Conservation (phyloP, 2,888 invertebrate genomes). For the Pemphredon lugubris region DNA sequence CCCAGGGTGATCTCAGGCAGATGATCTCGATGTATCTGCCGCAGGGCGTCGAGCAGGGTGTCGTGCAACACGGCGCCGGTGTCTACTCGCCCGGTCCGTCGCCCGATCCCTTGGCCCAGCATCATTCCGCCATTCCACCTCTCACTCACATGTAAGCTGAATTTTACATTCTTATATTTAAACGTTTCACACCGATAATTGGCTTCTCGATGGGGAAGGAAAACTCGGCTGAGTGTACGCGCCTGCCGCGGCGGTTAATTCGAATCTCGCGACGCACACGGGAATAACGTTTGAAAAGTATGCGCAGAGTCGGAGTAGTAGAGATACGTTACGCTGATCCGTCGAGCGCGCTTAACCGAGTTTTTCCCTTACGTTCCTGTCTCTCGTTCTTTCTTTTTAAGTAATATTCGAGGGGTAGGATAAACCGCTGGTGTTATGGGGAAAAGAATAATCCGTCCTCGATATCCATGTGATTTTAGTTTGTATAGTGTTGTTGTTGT, state of each 20-base stretch:
- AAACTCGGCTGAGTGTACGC: too few relatives aligned
- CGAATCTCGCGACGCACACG: too few relatives aligned
- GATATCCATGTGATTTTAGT: not conserved
- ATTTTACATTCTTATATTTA: not conserved
- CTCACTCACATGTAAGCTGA: slow-evolving; percentile 86
- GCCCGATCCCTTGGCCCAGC: slow-evolving; percentile 83
- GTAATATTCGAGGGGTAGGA: not conserved
- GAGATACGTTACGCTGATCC: too few relatives aligned
- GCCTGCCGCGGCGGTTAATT: too few relatives aligned
- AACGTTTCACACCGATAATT: not conserved
- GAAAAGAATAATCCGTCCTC: too few relatives aligned
- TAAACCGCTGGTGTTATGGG: not conserved
- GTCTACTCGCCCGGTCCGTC: slow-evolving; percentile 85
- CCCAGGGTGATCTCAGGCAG: slow-evolving; percentile 85
- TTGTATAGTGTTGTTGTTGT: not conserved
- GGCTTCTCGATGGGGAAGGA: too few relatives aligned
- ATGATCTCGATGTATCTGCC: slow-evolving; percentile 91
- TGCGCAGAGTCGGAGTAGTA: too few relatives aligned
- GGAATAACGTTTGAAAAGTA: too few relatives aligned
- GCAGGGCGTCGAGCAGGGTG: slow-evolving; percentile 86
- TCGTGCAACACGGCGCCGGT: slow-evolving; percentile 83
- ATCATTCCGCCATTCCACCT: slow-evolving; percentile 80
- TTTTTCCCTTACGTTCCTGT: too few relatives aligned
- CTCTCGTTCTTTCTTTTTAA: too few relatives aligned
- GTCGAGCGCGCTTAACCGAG: too few relatives aligned